phyloP scores from a whole-genome alignment of 2,113 vertebrate genomes.

The Edolisoma coerulescens region DNA sequence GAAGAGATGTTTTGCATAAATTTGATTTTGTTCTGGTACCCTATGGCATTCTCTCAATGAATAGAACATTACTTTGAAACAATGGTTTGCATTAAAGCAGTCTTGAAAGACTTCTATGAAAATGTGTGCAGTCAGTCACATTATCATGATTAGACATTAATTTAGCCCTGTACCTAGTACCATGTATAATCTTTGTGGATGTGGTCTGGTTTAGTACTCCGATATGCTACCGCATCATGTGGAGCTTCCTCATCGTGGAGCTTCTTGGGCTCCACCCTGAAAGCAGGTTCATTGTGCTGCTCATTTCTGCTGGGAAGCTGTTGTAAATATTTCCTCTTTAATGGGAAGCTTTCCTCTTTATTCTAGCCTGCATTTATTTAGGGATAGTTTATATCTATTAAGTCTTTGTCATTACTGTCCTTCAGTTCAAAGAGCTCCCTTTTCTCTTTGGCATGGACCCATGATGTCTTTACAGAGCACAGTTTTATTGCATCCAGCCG shows the following conservation, averaged over 20 bases:
- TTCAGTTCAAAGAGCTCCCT: not conserved
- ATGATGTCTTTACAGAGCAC: not conserved
- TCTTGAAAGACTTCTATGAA: not conserved
- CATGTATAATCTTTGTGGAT: not conserved
- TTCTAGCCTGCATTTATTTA: not conserved
- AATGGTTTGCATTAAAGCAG: not conserved
- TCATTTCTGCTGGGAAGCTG: not conserved
- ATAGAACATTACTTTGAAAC: not conserved
- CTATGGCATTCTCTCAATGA: not conserved
- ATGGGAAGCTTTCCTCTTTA: not conserved
- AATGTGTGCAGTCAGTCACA: not conserved
- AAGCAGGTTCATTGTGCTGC: not conserved
- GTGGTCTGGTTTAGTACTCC: not conserved
- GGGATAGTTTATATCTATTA: not conserved
- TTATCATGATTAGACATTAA: not conserved
- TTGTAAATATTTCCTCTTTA: not conserved
- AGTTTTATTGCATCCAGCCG: not conserved
- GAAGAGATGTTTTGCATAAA: not conserved
- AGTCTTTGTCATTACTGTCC: not conserved
- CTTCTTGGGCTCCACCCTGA: not conserved
- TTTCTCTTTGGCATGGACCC: not conserved
- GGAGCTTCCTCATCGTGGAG: not conserved
- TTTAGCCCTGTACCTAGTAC: not conserved
- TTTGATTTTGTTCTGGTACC: not conserved
- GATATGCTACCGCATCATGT: fast-evolving